Evolutionary conservation across 2,113 vertebrate species (phyloP), one percentile per base, ranked within the genome.

Genomic region (Ranitomeya imitator): DNA sequence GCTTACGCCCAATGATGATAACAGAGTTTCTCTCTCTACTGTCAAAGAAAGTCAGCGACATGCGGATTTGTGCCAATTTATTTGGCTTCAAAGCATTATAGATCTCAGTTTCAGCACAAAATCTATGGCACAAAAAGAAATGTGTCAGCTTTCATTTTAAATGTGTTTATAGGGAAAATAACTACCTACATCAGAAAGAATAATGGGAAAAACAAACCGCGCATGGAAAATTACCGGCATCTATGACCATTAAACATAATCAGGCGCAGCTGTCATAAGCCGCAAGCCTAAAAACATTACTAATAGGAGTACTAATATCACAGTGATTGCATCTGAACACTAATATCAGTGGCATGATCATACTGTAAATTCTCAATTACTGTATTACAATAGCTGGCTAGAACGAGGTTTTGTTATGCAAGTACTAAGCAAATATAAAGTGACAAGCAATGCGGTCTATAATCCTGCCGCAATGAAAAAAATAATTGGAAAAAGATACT

Each of bases 381-480:
- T 83, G 31, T 54, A 67, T 65, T 67, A 69, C 81, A 83, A 83
- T 67, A 67, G 61, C 11, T 83, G 15, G 19, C 61, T 23, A 52
- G 15, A 65, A 23, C 19, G 6, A 14, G 6, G 63, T 65, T 67
- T 69, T 69, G 81, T n/a, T 83, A 83, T 83, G 81, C 5, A 83
- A 83, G 81, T 69, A 14, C 81, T 67, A 15, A 69, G 81, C 81
- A 83, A 83, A 83, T 83, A 83, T 63, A 69, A 69, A 83, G 81
- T 83, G 81, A 83, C 61, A 63, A 54, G 45, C 81, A 83, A 54
- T 23, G 81, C 61, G 67, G 45, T 23, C 61, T 83, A 83, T 83
- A 83, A 83, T 83, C 81, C 81, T 54, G 81, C 81, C 21, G 81
- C 81, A 83, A 83, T 83, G 81, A 83, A 83, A 83, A 45, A 83